Conservation (phyloP, 2,797 vertebrate species). For the Xenopus petersii region DNA sequence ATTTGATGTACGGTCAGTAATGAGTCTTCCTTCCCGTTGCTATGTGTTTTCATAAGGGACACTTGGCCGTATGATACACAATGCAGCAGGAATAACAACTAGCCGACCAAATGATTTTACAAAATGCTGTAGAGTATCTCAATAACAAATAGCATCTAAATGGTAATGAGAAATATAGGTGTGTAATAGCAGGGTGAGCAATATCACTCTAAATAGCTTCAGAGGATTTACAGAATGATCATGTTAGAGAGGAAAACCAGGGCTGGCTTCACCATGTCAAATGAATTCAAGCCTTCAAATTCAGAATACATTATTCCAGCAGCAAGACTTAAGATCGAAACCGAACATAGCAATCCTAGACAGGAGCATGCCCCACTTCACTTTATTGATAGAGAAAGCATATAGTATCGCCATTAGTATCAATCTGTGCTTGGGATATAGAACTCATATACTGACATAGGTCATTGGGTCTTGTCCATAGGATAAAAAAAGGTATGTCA, state of each 20-base stretch:
- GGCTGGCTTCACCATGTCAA: not conserved
- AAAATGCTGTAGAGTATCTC: conserved; percentile 3
- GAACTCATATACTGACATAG: too few species aligned
- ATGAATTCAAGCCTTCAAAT: not conserved
- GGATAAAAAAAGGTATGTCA: not conserved
- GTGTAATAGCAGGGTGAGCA: not conserved
- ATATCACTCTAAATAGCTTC: conserved; percentile 1
- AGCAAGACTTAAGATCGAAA: not conserved
- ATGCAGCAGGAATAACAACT: too few species aligned
- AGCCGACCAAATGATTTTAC: not conserved
- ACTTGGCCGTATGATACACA: too few species aligned
- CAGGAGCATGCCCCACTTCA: not conserved
- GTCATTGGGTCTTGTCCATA: not conserved
- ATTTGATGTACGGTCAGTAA: too few species aligned
- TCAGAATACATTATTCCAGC: not conserved
- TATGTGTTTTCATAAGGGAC: too few species aligned
- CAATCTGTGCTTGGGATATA: too few species aligned
- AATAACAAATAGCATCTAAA: not conserved
- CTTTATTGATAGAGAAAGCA: not conserved
- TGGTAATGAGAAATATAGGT: not conserved
- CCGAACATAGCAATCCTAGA: not conserved
- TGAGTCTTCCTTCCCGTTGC: too few species aligned
- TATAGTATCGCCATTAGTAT: too few species aligned
- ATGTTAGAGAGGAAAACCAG: not conserved
- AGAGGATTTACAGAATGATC: not conserved